Percentiles rank a stretch among this genome's conserved stretches.
These are phyloP conservation scores for Punctoribates punctum DNA, from an alignment of 2,888 invertebrate species.

Conservation along the genomic window DNA sequence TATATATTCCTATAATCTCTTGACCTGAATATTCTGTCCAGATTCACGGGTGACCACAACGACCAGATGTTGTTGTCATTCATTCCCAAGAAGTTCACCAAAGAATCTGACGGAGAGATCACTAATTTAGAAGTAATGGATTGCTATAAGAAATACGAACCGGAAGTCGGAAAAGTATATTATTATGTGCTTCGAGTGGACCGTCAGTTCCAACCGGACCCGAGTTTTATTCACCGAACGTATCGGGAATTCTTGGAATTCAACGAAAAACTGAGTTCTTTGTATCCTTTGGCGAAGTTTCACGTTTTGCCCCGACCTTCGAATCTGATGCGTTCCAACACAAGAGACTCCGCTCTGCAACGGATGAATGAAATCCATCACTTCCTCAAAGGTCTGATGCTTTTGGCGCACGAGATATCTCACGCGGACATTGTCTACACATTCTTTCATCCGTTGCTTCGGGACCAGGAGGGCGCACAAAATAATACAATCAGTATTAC, in stretches of 20 bases:
- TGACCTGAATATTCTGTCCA: slow-evolving; percentile 47
- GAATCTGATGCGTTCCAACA: slow-evolving; percentile 75
- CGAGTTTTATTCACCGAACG: slow-evolving; percentile 82
- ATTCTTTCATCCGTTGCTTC: slow-evolving; percentile 91
- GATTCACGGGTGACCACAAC: slow-evolving; percentile 79
- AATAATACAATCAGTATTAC: neutral
- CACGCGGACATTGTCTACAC: slow-evolving; percentile 93
- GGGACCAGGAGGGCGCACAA: slow-evolving; percentile 66
- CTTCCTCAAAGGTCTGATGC: slow-evolving; percentile 80
- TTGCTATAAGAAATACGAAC: slow-evolving; percentile 91
- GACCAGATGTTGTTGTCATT: slow-evolving; percentile 77
- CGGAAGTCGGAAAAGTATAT: slow-evolving; percentile 73
- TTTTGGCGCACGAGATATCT: slow-evolving; percentile 85
- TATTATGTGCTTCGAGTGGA: slow-evolving; percentile 79
- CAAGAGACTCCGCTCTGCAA: slow-evolving; percentile 88
- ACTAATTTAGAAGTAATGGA: slow-evolving; percentile 77
- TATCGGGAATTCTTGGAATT: slow-evolving; percentile 97
- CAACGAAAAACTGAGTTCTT: slow-evolving; percentile 84
- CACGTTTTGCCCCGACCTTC: slow-evolving; percentile 46
- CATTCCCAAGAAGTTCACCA: slow-evolving; percentile 77
- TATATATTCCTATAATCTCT: neutral
- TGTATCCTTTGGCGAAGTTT: slow-evolving; percentile 84
- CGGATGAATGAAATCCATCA: slow-evolving; percentile 82
- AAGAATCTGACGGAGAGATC: slow-evolving; percentile 83
- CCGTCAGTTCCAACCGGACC: slow-evolving; percentile 77